Percentiles rank a stretch among this genome's conserved stretches.
Conservation (phyloP, 2,797 vertebrate species). For the Microhierax caerulescens region DNA sequence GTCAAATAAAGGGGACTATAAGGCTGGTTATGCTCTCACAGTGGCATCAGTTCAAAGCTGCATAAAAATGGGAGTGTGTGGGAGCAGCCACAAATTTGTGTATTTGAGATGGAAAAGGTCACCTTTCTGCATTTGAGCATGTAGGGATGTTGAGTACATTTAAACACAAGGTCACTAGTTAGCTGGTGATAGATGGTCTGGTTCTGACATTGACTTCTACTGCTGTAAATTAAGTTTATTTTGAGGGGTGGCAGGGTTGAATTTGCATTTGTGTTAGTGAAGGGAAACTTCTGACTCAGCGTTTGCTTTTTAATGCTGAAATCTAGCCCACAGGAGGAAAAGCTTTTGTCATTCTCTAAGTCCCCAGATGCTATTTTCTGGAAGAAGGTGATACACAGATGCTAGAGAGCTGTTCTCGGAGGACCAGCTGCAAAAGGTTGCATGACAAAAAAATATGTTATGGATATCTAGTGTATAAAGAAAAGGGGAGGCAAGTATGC, state of each 20-base stretch:
- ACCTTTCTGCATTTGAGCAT: not conserved
- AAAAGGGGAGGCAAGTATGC: not conserved
- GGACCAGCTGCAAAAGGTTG: not conserved
- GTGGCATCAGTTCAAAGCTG: not conserved
- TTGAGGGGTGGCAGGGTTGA: not conserved
- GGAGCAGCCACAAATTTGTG: not conserved
- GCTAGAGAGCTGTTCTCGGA: not conserved
- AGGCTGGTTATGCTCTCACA: not conserved
- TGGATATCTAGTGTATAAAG: not conserved
- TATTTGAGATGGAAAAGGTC: not conserved
- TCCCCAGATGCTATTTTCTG: not conserved
- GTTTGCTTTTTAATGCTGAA: slow-evolving; percentile 6
- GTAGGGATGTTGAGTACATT: not conserved
- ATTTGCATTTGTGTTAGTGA: not conserved
- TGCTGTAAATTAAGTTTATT: not conserved
- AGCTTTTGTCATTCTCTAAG: not conserved
- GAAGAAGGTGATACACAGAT: not conserved
- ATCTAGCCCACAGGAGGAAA: not conserved
- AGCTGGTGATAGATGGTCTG: not conserved
- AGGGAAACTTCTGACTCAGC: not conserved
- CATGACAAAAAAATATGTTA: not conserved
- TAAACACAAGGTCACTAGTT: not conserved
- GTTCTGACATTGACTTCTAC: not conserved
- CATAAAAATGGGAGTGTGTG: not conserved
- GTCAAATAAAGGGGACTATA: not conserved